Evolutionary conservation across 2,797 vertebrate species (phyloP), one percentile per base, ranked within the genome.

Genomic region (Otolemur crassicaudatus): DNA sequence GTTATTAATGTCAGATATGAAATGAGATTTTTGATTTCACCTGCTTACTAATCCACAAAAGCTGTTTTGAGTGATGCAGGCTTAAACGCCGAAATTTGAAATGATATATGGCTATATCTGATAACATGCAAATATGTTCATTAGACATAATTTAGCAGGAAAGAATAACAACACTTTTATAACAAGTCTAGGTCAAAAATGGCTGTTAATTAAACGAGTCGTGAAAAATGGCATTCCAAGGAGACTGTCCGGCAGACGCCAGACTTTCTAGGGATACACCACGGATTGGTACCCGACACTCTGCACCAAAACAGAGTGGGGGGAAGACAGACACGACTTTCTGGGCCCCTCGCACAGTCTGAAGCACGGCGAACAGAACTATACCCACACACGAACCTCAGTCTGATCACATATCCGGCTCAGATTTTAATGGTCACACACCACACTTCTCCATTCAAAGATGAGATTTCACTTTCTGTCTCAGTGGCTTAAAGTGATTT

Each of bases 1-100:
- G 98, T 99, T 99, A 99, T 99, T 99, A 99, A 99, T 98, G 99
- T 99, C 99, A 99, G 98, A 99, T 98, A 98, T 98, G 98, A 99
- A 99, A 99, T 99, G 98, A 99, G 98, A 98, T 99, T 99, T 99
- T 98, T 98, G 97, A 98, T 99, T 99, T 99, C 98, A 99, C 99
- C 98, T 99, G 98, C 98, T 98, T 98, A 97, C 98, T 98, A 98
- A 99, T 98, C 98, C 98, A 98, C 98, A 87, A 97, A 98, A 98
- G 97, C 96, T 93, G 96, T 97, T 98, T 98, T 98, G 98, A 98
- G 97, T 83, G 97, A 98, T 98, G 98, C 98, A 95, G 97, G 98
- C 98, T 98, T 98, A 98, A 98, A 98, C 77, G 96, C 97, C 69
- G 96, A 98, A 97, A 97, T 97, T 96, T 96, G 91, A 98, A 98